Evolutionary conservation across 92 coral and sea anemone species (phyloP), one percentile per base, ranked within the genome.

Genomic region (Scolanthus callimorphus): DNA sequence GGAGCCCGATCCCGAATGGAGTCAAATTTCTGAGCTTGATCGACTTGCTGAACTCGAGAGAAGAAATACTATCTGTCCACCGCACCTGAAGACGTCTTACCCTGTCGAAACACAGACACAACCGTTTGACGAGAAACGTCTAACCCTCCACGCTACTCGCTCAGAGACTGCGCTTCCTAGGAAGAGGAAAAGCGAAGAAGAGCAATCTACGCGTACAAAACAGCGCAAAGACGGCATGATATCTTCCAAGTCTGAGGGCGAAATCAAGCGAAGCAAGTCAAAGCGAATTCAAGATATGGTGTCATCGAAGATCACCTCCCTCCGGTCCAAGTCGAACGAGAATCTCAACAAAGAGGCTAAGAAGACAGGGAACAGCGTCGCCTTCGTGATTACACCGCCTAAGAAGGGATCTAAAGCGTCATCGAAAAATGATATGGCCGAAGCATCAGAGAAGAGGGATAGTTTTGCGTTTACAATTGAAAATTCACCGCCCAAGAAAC

Each of bases 41-140:
- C 87, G 99, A 31, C 71, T 94, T 51, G 77, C 76, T 28, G 99
- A 94, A 56, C 74, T 94, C 17, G 82, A 84, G 65, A 78, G 89
- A 55, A 85, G 99, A 19, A 94, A 94, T 39, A 79, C 96, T 0
- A 67, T 81, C 22, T 86, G 96, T 29, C 80, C 78, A 29, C 96
- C 96, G 49, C 99, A 94, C 57, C 79, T 94, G 56, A 96, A 90
- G 73, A 84, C 99, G 20, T 89, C 99, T 2, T 94, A 94, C 51
- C 90, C 99, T 2, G 88, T 94, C 24, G 99, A 94, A 67, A 92
- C 96, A 1, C 96, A 88, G 49, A 80, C 84, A 25, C 82, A 70
- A 11, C 90, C 87, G 3, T 70, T 72, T 19, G 69, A 73, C 10
- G 82, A 67, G 38, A 90, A 94, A 60, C 86, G 65, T 38, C 78